A percentile compares a stretch with the other conserved stretches of the same genome.
phyloP scores from a whole-genome alignment of 2,888 invertebrate species.

The Noctua pronuba region DNA sequence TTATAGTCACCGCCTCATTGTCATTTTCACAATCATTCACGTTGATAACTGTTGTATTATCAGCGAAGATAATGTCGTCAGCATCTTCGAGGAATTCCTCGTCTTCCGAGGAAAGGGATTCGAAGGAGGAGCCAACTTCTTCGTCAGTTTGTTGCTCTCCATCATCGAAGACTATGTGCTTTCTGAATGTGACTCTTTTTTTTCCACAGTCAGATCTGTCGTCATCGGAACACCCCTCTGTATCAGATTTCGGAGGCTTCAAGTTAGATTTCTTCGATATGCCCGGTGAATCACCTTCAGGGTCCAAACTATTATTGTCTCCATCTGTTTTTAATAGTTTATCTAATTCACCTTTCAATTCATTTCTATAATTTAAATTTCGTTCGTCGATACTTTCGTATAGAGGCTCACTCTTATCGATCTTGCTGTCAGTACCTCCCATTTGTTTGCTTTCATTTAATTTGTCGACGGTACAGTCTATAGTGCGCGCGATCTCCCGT shows the following conservation, averaged over 20 bases:
- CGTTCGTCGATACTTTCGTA: slow-evolving; percentile 79
- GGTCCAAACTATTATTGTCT: slow-evolving; percentile 69
- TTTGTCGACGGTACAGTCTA: slow-evolving; percentile 85
- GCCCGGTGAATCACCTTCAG: slow-evolving; percentile 76
- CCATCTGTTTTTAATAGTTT: slow-evolving; percentile 71
- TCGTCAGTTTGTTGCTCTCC: slow-evolving; percentile 88
- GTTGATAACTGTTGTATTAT: slow-evolving; percentile 82
- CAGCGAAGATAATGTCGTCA: slow-evolving; percentile 76
- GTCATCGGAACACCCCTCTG: slow-evolving; percentile 86
- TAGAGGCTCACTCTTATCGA: slow-evolving; percentile 71
- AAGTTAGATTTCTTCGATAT: slow-evolving; percentile 84
- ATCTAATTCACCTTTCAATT: slow-evolving; percentile 81
- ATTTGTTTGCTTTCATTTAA: slow-evolving; percentile 81
- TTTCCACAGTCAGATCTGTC: slow-evolving; percentile 86
- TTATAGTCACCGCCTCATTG: slow-evolving; percentile 75
- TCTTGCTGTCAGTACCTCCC: slow-evolving; percentile 82
- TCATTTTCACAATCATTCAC: slow-evolving; percentile 66
- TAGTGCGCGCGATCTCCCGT: slow-evolving; percentile 85
- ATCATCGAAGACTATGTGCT: slow-evolving; percentile 88
- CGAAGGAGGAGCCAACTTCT: slow-evolving; percentile 84
- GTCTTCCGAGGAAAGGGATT: slow-evolving; percentile 84
- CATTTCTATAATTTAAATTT: slow-evolving; percentile 77
- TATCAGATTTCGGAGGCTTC: slow-evolving; percentile 84
- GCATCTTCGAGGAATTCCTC: slow-evolving; percentile 84
- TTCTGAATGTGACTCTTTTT: slow-evolving; percentile 87